A percentile compares a stretch with the other conserved stretches of the same genome.
Evolutionary conservation across 2,113 vertebrate genomes (phyloP).

Genomic region (human): DNA sequence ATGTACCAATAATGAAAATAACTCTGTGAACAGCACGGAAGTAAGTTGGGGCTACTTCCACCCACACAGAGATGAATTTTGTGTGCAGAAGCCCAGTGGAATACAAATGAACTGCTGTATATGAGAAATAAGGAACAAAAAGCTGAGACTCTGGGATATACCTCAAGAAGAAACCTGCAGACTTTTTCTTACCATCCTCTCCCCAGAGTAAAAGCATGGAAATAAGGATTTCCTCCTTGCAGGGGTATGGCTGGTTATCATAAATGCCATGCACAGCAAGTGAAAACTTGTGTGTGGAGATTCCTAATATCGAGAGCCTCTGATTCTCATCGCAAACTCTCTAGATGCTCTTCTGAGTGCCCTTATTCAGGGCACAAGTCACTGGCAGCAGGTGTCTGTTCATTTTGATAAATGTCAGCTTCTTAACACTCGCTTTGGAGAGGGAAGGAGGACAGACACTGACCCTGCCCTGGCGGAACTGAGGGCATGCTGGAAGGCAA

Average conservation of each 20-base stretch:
- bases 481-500: neutral
- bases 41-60: constrained; percentile 74
- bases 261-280: neutral
- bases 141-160: neutral
- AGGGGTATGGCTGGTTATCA: neutral
- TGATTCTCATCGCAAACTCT: constrained; percentile 4
- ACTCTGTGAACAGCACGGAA: constrained; percentile 76
- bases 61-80: constrained; percentile 72
- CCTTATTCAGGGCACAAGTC: constrained; percentile 37
- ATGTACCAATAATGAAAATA: constrained; percentile 79
- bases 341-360: neutral
- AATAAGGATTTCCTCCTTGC: neutral
- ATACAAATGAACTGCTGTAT: constrained; percentile 67
- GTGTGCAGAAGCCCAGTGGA: constrained; percentile 68
- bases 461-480: neutral
- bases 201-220: neutral
- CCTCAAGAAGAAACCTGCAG: neutral
- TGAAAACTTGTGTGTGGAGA: neutral
- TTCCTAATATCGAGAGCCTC: neutral
- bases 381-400: constrained; percentile 45
- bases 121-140: constrained; percentile 37
- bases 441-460: neutral
- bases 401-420: constrained; percentile 47
- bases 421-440: constrained; percentile 35
- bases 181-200: neutral